Evolutionary conservation across 2,888 invertebrate species (phyloP), one percentile per base, ranked within the genome.

Genomic region (Epiblema foenella): DNA sequence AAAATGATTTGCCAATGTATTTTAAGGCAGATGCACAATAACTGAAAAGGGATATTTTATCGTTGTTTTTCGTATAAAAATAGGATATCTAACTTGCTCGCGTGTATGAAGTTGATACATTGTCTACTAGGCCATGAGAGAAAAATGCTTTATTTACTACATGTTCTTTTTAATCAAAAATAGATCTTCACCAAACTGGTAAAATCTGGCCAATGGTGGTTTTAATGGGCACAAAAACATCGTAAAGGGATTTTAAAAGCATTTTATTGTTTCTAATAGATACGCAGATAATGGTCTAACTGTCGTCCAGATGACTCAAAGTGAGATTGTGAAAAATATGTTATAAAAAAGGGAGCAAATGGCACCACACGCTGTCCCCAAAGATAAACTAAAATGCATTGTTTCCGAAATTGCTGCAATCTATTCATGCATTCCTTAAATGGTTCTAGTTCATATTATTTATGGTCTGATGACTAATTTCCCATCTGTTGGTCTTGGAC

Each of bases 1-100:
- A 78, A 81, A 82, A 81, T 81, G 82, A 83, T 84, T 81, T 82
- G 81, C 77, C 79, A 82, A 80, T 83, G 79, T 79, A 84, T 79
- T 77, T 73, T 59, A 33, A 56, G 78, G 78, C 88, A 86, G 83
- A 85, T 87, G 83, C 80, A 76, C 74, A 78, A 76, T 80, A 81
- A 82, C 84, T 84, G 75, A 74, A 67, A 24, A 56, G 17, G 9
- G 1, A 5, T 17, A 17, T 57, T 69, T 49, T 62, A 49, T 75
- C 15, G 37, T 37, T 54, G 33, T 57, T 51, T 15, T 56, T 39
- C 11, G 17, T 46, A 11, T 15, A 17, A 12, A 46, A 10, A 46
- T 24, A 24, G 24, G 33, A 33, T 3, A 24, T 29, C n/a, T 56
- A n/a, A 29, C 42, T 58, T 39, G 42, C 42, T 46, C n/a, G 33